A percentile compares a stretch with the other conserved stretches of the same genome.
These are phyloP conservation scores for Enteromius radiatus DNA, from an alignment of 2,797 vertebrate species.

Conservation along the genomic window DNA sequence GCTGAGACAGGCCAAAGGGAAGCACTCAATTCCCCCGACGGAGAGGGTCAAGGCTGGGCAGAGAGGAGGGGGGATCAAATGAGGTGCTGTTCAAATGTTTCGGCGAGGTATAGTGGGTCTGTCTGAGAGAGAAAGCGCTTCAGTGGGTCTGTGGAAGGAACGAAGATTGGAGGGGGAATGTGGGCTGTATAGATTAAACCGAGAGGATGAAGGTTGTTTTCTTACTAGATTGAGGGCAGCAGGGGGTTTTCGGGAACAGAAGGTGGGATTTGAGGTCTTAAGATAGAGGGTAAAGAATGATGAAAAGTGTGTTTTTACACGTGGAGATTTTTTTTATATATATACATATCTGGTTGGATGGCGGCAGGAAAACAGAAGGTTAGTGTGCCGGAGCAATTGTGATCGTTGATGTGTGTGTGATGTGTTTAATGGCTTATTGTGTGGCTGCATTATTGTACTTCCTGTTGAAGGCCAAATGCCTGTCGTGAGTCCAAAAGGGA, in stretches of 20 bases:
- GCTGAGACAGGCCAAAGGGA: conserved; percentile 78
- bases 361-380: conserved; percentile 50
- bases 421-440: conserved; percentile 61
- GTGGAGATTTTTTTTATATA: neutral
- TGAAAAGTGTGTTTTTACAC: neutral
- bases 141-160: neutral
- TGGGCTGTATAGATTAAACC: neutral
- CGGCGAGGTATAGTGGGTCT: neutral
- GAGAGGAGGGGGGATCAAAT: conserved; percentile 53
- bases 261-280: neutral
- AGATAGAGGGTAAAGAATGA: neutral
- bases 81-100: neutral
- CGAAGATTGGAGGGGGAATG: neutral
- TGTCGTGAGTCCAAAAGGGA: conserved; percentile 30
- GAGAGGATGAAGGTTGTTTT: neutral
- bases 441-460: conserved; percentile 59
- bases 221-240: neutral
- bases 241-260: neutral
- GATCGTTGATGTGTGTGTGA: conserved; percentile 40
- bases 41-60: conserved; percentile 76
- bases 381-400: conserved; percentile 42
- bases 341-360: neutral
- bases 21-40: conserved; percentile 72
- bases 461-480: conserved; percentile 51
- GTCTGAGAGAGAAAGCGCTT: neutral